Evolutionary conservation across 2,888 invertebrate species (phyloP).

Genomic region (Nomada fabriciana): DNA sequence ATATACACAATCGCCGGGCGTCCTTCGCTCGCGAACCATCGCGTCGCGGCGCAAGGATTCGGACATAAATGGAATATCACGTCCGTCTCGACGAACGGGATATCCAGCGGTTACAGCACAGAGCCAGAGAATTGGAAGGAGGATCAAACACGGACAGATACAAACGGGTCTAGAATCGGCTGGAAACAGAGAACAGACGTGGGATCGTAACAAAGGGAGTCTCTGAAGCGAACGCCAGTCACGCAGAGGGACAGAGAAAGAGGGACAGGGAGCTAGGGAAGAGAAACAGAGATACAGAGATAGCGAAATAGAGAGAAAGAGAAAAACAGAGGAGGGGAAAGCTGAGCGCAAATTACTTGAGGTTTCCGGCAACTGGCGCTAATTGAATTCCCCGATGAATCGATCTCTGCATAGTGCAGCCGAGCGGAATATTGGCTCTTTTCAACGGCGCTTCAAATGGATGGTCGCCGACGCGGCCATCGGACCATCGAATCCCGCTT

Average conservation of each 20-base stretch:
- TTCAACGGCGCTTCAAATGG: slow-evolving; percentile 74
- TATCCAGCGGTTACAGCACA: background rate
- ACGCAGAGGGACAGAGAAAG: background rate
- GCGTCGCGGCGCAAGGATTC: background rate
- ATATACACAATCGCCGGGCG: background rate
- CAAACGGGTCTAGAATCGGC: slow-evolving; percentile 19
- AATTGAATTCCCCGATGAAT: slow-evolving; percentile 83
- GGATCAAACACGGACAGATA: slow-evolving; percentile 43
- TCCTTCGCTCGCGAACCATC: too few relatives aligned
- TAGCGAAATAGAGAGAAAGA: background rate
- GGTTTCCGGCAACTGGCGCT: slow-evolving; percentile 82
- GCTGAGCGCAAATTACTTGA: slow-evolving; percentile 80
- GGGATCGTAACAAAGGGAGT: slow-evolving; percentile 48
- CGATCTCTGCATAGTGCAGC: slow-evolving; percentile 77
- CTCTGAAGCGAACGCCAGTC: background rate
- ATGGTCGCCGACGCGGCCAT: slow-evolving; percentile 46
- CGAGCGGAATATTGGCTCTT: slow-evolving; percentile 80
- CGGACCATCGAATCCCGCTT: slow-evolving; percentile 51
- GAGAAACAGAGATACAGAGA: background rate
- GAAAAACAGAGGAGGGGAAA: slow-evolving; percentile 8
- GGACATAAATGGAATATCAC: slow-evolving; percentile 29
- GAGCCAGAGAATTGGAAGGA: background rate
- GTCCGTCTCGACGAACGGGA: background rate
- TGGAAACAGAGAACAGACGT: slow-evolving; percentile 28
- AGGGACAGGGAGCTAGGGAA: background rate